Percentiles rank a stretch among this genome's conserved stretches.
Conservation (phyloP, 2,113 vertebrate species). For the Ptyas mucosa region DNA sequence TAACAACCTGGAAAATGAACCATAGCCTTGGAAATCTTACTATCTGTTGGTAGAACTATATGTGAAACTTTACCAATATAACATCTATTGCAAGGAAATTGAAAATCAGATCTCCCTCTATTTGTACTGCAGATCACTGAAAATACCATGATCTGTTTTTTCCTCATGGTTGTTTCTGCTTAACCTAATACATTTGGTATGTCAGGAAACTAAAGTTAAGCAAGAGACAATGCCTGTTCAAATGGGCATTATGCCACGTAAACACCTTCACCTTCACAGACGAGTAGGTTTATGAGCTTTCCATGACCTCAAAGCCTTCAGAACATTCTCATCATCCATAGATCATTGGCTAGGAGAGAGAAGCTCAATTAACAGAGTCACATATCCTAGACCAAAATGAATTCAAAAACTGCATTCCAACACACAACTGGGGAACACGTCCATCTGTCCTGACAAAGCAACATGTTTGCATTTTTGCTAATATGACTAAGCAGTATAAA, state of each 20-base stretch:
- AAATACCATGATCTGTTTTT: neutral
- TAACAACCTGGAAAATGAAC: neutral
- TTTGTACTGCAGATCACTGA: neutral
- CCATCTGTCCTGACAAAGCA: neutral
- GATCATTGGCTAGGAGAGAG: neutral
- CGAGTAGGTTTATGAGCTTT: neutral
- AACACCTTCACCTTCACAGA: conserved; percentile 11
- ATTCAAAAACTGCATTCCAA: neutral
- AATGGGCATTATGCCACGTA: neutral
- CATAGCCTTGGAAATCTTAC: neutral
- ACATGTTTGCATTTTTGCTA: neutral
- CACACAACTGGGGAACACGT: neutral
- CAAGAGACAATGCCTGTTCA: neutral
- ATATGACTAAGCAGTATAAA: neutral
- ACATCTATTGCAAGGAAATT: neutral
- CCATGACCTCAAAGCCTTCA: neutral
- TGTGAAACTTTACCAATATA: neutral
- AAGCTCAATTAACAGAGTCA: neutral
- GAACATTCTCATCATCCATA: neutral
- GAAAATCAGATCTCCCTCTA: neutral
- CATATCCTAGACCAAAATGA: neutral
- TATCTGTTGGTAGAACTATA: neutral
- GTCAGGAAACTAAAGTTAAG: neutral
- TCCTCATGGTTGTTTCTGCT: neutral
- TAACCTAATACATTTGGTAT: conserved; percentile 4